These are phyloP conservation scores for Hemichromis elongatus DNA, from an alignment of 2,113 vertebrate genomes.

Conservation along the genomic window DNA sequence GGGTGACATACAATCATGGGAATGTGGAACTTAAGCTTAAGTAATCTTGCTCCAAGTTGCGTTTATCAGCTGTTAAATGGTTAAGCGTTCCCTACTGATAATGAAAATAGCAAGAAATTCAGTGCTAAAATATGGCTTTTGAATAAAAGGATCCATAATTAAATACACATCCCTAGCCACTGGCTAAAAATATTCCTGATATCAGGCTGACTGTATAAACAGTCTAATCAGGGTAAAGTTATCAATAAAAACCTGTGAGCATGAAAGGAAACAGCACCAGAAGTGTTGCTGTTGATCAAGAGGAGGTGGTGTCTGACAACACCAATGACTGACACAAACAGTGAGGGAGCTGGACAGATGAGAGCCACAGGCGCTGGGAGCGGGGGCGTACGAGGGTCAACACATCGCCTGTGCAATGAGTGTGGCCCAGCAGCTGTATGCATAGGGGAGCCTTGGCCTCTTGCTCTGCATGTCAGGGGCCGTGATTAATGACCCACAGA, in stretches of 20 bases:
- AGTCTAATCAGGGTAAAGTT: neutral
- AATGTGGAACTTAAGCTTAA: neutral
- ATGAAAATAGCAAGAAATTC: neutral
- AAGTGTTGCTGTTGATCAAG: neutral
- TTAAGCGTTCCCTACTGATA: neutral
- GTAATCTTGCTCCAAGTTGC: neutral
- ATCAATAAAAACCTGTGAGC: neutral
- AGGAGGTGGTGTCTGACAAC: conserved; percentile 28
- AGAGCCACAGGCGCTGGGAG: conserved; percentile 41
- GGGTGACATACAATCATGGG: neutral
- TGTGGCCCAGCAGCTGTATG: conserved; percentile 73
- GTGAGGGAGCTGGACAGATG: conserved; percentile 54
- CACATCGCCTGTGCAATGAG: conserved; percentile 60
- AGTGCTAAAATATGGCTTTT: neutral
- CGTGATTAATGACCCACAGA: conserved; percentile 72
- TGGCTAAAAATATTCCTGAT: neutral
- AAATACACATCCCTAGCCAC: neutral
- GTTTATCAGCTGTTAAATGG: neutral
- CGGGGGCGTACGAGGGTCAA: conserved; percentile 33
- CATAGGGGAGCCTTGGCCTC: conserved; percentile 64
- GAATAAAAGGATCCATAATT: neutral
- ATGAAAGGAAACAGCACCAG: neutral
- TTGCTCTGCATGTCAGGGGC: conserved; percentile 73
- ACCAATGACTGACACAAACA: conserved; percentile 57
- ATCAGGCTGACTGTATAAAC: neutral